Evolutionary conservation across 2,797 vertebrate genomes (phyloP), one percentile per base, ranked within the genome.

Genomic region (Microctenopoma lineatum): DNA sequence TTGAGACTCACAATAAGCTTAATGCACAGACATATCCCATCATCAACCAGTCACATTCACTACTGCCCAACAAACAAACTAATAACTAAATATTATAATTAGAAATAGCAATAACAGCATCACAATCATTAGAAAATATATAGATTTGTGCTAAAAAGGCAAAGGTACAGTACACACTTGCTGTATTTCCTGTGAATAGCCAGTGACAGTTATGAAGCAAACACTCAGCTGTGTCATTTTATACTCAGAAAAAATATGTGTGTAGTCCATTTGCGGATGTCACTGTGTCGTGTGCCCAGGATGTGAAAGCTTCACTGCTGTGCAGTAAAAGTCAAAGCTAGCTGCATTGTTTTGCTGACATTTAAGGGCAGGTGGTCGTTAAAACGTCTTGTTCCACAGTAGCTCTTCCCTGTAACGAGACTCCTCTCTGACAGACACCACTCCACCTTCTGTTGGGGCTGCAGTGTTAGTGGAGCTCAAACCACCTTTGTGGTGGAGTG

Each of bases 301-400:
- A 56, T 56, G 5, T 71, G 6, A 36, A 32, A 29, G 44, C 54
- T 67, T 45, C 11, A 52, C 36, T 55, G 42, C 39, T 42, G 12
- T 3, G 34, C 38, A 42, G 44, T 55, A 26, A 70, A 47, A 21
- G 16, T 59, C 34, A 21, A 45, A 60, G 66, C 26, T 45, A 15
- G 39, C 52, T 25, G 4, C n/a, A 53, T 68, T 71, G 63, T 72
- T 69, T 41, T 32, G 25, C n/a, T 61, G 69, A 84, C 70, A 59
- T 45, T 69, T 65, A 34, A 70, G 55, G 57, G 65, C 58, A 64
- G 62, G 32, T 50, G 54, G 54, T 58, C 73, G 70, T 70, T 70
- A 59, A 38, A 72, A 50, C 59, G 68, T 57, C 52, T 67, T 55
- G 65, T 59, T 71, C 44, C 50, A 4, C 61, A 47, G 29, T 11